phyloP scores from a whole-genome alignment of 1,140 invertebrate genomes.

The Solenopsis fugax region DNA sequence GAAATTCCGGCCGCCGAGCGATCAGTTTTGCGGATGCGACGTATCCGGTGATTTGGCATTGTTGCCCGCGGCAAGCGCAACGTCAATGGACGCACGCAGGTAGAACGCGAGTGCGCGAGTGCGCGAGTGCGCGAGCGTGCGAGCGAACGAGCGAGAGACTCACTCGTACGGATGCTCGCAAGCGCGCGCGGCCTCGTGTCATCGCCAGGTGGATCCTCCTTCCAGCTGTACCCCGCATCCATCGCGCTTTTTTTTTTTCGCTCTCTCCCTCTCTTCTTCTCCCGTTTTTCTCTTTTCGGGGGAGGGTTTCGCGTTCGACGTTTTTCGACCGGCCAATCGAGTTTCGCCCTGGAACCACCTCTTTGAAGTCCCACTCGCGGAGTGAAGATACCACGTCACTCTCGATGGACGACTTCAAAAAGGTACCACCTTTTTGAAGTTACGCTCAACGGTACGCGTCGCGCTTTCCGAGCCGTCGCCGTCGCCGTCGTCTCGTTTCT shows the following conservation, averaged over 20 bases:
- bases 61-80: conserved; percentile 52
- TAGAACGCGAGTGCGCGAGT: conserved; percentile 67
- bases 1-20: conserved; percentile 73
- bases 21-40: conserved; percentile 77
- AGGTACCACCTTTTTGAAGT: conserved; percentile 64
- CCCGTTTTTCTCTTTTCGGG: not conserved
- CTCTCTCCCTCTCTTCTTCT: not conserved
- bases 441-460: conserved; percentile 26
- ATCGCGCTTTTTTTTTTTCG: conserved; percentile 32
- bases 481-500: no score
- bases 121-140: not conserved
- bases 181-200: conserved; percentile 51
- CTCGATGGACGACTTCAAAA: conserved; percentile 61
- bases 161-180: conserved; percentile 47
- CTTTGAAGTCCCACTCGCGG: conserved; percentile 57
- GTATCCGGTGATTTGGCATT: conserved; percentile 78
- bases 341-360: conserved; percentile 51
- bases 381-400: conserved; percentile 59
- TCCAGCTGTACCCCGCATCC: conserved; percentile 54
- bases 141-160: conserved; percentile 3
- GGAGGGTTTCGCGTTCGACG: conserved; percentile 6
- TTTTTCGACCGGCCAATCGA: conserved; percentile 49
- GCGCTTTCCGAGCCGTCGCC: conserved; percentile 17
- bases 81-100: conserved; percentile 75
- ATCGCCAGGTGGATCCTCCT: conserved; percentile 65